phyloP scores from a whole-genome alignment of 2,113 vertebrate species.

The Origma solitaria region DNA sequence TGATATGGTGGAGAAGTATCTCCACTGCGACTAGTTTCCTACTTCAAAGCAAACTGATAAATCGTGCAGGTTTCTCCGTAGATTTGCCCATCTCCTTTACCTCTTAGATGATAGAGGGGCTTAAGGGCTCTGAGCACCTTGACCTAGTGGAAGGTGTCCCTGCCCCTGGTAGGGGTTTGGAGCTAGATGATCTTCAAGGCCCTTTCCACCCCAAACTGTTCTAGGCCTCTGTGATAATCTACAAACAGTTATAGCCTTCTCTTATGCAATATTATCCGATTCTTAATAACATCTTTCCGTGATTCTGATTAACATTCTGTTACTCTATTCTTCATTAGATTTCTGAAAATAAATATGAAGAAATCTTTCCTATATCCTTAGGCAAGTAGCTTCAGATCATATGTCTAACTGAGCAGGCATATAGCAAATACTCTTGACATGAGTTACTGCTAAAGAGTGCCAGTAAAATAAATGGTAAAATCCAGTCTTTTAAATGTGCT shows the following conservation, averaged over 20 bases:
- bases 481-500: not conserved
- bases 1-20: not conserved
- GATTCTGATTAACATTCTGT: not conserved
- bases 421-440: not conserved
- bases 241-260: not conserved
- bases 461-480: not conserved
- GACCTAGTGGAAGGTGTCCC: not conserved
- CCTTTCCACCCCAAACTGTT: not conserved
- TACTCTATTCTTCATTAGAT: not conserved
- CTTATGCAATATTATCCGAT: not conserved
- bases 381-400: not conserved
- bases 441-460: not conserved
- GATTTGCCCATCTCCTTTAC: not conserved
- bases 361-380: not conserved
- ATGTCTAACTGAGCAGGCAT: not conserved
- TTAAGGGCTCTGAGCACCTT: not conserved
- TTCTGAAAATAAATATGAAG: not conserved
- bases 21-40: not conserved
- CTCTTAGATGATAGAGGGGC: not conserved
- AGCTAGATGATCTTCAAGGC: not conserved
- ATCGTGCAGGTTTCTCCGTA: not conserved
- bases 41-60: not conserved
- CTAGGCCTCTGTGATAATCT: not conserved
- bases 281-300: not conserved
- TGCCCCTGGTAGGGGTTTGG: not conserved